phyloP scores from a whole-genome alignment of 2,797 vertebrate species.

The Euthynnus affinis region DNA sequence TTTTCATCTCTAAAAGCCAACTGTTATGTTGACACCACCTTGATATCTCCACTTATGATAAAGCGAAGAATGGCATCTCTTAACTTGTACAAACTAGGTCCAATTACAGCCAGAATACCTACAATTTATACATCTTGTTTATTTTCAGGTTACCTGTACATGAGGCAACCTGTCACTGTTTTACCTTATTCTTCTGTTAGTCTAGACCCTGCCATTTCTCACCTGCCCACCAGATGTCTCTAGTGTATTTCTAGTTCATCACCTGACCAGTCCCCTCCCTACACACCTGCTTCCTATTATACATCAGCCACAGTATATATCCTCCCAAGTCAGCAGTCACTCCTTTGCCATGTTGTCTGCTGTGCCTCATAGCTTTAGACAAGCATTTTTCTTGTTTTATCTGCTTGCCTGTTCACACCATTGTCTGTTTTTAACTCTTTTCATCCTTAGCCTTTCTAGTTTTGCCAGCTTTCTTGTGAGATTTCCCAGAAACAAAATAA shows the following conservation, averaged over 20 bases:
- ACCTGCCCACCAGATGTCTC: neutral
- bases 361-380: neutral
- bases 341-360: neutral
- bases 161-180: no score
- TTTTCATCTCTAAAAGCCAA: no score
- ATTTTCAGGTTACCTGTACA: no score
- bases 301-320: neutral
- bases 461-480: neutral
- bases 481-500: neutral
- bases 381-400: neutral
- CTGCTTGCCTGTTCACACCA: neutral
- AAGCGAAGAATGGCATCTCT: neutral
- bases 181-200: no score
- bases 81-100: neutral
- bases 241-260: slow-evolving; percentile 1
- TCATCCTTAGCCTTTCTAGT: neutral
- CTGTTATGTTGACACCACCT: no score
- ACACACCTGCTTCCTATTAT: slow-evolving; percentile 12
- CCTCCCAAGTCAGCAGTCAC: neutral
- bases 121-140: neutral
- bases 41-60: neutral
- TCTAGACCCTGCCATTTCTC: neutral
- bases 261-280: slow-evolving; percentile 1
- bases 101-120: neutral
- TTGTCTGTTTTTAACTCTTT: neutral